Evolutionary conservation across 2,113 vertebrate species (phyloP).

Genomic region (Tauraco erythrolophus): DNA sequence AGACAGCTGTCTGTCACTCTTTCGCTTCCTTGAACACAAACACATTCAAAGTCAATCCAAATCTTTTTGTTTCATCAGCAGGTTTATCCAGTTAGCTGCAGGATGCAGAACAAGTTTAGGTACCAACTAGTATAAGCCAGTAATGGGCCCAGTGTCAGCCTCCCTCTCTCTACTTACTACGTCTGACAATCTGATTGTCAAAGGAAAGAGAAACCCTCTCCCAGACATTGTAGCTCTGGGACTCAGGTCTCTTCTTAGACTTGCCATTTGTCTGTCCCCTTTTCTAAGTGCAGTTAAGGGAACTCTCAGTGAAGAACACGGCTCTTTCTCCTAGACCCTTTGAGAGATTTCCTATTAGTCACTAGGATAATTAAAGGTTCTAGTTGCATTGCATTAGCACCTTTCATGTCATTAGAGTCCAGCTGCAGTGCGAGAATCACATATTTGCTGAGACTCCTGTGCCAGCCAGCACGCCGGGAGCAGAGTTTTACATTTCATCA

Average conservation of each 20-base stretch:
- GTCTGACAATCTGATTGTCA: background rate
- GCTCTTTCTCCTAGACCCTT: slow-evolving; percentile 35
- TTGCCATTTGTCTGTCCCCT: background rate
- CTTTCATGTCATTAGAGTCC: slow-evolving; percentile 62
- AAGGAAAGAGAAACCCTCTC: slow-evolving; percentile 1
- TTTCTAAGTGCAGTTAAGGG: slow-evolving; percentile 9
- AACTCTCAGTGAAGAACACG: background rate
- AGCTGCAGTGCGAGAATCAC: slow-evolving; percentile 56
- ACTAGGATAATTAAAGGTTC: slow-evolving; percentile 67
- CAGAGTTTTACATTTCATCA: slow-evolving; percentile 58
- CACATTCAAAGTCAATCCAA: slow-evolving; percentile 34
- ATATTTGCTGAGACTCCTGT: slow-evolving; percentile 50
- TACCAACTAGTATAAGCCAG: background rate
- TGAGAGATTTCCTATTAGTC: slow-evolving; percentile 59
- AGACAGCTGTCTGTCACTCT: slow-evolving; percentile 44
- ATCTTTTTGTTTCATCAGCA: slow-evolving; percentile 52
- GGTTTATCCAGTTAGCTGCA: slow-evolving; percentile 52
- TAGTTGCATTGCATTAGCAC: slow-evolving; percentile 66
- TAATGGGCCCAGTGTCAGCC: background rate
- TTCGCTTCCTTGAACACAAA: slow-evolving; percentile 34
- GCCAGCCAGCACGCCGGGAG: background rate
- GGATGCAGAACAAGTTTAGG: slow-evolving; percentile 52
- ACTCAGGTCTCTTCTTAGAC: background rate
- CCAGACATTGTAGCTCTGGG: background rate
- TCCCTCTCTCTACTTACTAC: background rate